Conservation (phyloP, 2,888 invertebrate species). For the Caenorhabditis doughertyi region DNA sequence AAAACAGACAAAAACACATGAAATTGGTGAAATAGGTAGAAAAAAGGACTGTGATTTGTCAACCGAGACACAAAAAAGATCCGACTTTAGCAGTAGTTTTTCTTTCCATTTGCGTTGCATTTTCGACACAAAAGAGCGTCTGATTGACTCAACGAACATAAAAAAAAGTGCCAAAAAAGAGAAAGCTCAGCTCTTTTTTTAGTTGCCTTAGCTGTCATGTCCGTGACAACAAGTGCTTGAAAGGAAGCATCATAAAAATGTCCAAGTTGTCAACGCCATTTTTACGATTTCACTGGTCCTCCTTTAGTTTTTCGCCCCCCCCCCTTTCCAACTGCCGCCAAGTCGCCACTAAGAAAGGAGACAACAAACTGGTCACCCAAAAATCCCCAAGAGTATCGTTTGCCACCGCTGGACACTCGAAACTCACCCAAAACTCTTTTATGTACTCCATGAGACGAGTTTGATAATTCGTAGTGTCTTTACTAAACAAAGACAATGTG, state of each 20-base stretch:
- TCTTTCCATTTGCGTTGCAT: conserved; percentile 1
- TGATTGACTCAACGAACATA: conserved; percentile 60
- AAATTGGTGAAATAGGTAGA: conserved; percentile 18
- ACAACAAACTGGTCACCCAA: conserved; percentile 57
- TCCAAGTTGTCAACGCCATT: conserved; percentile 58
- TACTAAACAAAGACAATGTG: conserved; percentile 31
- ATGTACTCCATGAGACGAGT: conserved; percentile 35
- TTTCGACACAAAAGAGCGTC: conserved; percentile 53
- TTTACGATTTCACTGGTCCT: conserved; percentile 49
- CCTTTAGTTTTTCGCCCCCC: conserved; percentile 2
- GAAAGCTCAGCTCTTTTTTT: conserved; percentile 23
- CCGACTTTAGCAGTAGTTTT: conserved; percentile 16
- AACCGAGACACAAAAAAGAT: conserved; percentile 43
- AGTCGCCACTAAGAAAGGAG: conserved; percentile 23
- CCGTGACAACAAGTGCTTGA: conserved; percentile 47
- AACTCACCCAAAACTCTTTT: conserved; percentile 43
- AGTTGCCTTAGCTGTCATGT: conserved; percentile 32
- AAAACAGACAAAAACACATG: conserved; percentile 28
- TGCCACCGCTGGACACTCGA: conserved; percentile 43
- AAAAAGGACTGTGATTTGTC: conserved; percentile 47
- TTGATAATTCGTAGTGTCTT: conserved; percentile 33
- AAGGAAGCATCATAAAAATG: conserved; percentile 46
- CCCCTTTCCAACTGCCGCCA: too few species aligned
- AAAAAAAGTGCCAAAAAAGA: conserved; percentile 8
- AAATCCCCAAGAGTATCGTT: conserved; percentile 63